Percentiles rank a stretch among this genome's conserved stretches.
These are phyloP conservation scores for Camponotus pennsylvanicus DNA, from an alignment of 1,140 invertebrate genomes.

Conservation along the genomic window DNA sequence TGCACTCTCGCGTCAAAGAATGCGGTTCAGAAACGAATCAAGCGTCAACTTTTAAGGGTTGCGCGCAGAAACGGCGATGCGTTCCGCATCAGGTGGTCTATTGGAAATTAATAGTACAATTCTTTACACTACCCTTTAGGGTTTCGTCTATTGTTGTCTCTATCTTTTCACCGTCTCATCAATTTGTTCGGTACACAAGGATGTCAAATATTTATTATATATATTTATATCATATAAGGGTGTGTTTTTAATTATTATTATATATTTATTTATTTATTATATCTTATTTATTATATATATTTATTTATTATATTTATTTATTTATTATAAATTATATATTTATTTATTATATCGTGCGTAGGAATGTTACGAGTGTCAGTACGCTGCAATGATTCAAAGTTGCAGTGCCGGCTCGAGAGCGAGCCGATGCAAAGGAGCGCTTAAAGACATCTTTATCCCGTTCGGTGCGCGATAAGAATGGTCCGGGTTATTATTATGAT, in stretches of 20 bases:
- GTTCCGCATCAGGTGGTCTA: conserved; percentile 56
- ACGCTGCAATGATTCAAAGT: conserved; percentile 34
- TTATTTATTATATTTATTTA: too few relatives aligned
- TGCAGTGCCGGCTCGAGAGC: background rate
- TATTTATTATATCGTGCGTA: too few relatives aligned
- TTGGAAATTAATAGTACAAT: conserved; percentile 50
- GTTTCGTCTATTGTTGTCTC: background rate
- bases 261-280: too few relatives aligned
- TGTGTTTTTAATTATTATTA: background rate
- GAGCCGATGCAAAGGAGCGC: conserved; percentile 15
- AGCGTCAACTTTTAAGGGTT: conserved; percentile 54
- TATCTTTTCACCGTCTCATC: background rate
- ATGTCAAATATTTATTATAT: too few relatives aligned
- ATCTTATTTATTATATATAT: background rate
- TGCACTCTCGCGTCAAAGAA: conserved; percentile 69
- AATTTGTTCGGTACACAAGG: background rate
- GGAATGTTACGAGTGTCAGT: background rate
- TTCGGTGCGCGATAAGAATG: conserved; percentile 65
- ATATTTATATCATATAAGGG: background rate
- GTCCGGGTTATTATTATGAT: conserved; percentile 76
- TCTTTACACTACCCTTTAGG: background rate
- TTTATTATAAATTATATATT: background rate
- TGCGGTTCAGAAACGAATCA: conserved; percentile 69
- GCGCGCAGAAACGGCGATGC: background rate
- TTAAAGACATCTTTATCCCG: conserved; percentile 68